Evolutionary conservation across 2,113 vertebrate genomes (phyloP).

Genomic region (Oryzias curvinotus): DNA sequence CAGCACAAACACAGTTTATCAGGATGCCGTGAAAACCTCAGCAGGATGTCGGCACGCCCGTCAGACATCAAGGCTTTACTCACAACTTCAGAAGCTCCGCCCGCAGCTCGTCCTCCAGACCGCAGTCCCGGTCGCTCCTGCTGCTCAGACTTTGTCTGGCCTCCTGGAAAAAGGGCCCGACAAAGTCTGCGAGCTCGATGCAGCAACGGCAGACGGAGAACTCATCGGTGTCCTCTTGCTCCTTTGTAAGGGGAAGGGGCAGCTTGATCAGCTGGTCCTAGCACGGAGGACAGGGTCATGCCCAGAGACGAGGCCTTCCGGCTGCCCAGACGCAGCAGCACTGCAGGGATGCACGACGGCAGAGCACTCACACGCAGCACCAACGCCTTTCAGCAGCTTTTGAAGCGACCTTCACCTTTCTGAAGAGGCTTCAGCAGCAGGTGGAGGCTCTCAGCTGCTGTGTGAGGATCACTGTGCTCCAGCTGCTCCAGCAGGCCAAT

Average conservation of each 20-base stretch:
- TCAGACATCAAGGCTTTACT: constrained; percentile 47
- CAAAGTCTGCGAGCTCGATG: constrained; percentile 81
- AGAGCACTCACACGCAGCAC: no score
- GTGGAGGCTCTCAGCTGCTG: constrained; percentile 81
- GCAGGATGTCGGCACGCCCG: background rate
- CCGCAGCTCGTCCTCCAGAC: constrained; percentile 79
- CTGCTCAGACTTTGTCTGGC: constrained; percentile 58
- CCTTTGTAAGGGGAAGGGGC: constrained; percentile 85
- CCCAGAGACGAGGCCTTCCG: constrained; percentile 91
- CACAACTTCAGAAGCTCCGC: constrained; percentile 93
- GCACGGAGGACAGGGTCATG: constrained; percentile 87
- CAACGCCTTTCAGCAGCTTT: background rate
- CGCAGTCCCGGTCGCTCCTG: constrained; percentile 11
- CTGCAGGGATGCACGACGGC: constrained; percentile 58
- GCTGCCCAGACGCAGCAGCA: constrained; percentile 83
- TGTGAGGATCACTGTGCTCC: constrained; percentile 83
- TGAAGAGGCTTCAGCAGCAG: constrained; percentile 88
- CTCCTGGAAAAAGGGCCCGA: constrained; percentile 86
- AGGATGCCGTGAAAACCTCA: background rate
- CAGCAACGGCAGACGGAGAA: constrained; percentile 87
- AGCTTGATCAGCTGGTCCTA: constrained; percentile 85
- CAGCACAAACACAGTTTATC: background rate
- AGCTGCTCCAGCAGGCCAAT: constrained; percentile 93
- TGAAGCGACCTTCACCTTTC: constrained; percentile 76
- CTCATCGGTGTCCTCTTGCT: constrained; percentile 86